phyloP scores from a whole-genome alignment of 1,140 invertebrate genomes.

The Eurytemora carolleeae region DNA sequence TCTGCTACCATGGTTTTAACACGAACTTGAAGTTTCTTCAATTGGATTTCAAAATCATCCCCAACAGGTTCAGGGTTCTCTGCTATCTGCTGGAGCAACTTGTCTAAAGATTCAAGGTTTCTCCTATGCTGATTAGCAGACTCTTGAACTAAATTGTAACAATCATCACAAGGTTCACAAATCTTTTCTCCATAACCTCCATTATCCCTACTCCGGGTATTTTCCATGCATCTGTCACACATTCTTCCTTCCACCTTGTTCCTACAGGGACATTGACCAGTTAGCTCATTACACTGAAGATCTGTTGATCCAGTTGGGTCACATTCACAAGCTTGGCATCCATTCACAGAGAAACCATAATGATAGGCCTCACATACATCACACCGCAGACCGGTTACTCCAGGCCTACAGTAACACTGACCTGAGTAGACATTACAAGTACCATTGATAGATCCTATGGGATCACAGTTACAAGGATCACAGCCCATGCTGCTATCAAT shows the following conservation, averaged over 20 bases:
- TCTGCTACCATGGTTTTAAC: slow-evolving; percentile 47
- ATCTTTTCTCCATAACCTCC: slow-evolving; percentile 46
- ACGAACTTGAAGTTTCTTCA: slow-evolving; percentile 44
- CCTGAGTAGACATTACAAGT: slow-evolving; percentile 60
- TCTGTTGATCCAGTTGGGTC: slow-evolving; percentile 63
- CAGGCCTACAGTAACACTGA: slow-evolving; percentile 63
- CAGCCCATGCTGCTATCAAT: slow-evolving; percentile 53
- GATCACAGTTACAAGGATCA: slow-evolving; percentile 60
- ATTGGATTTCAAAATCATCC: slow-evolving; percentile 59
- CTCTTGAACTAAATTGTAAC: slow-evolving; percentile 79
- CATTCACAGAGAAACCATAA: slow-evolving; percentile 68
- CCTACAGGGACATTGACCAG: slow-evolving; percentile 68
- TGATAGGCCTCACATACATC: slow-evolving; percentile 62
- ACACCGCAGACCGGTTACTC: slow-evolving; percentile 61
- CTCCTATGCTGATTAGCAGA: slow-evolving; percentile 55
- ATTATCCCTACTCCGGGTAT: slow-evolving; percentile 34
- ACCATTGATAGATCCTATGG: slow-evolving; percentile 56
- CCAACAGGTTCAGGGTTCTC: slow-evolving; percentile 56
- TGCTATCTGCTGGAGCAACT: slow-evolving; percentile 42
- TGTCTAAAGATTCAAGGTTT: slow-evolving; percentile 48
- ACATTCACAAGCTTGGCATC: slow-evolving; percentile 67
- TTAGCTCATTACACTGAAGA: slow-evolving; percentile 51
- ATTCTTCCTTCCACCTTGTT: slow-evolving; percentile 69
- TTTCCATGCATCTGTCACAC: slow-evolving; percentile 84
- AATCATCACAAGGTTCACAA: slow-evolving; percentile 71